These are phyloP conservation scores for Latrodectus elegans DNA, from an alignment of 2,888 invertebrate species.

Conservation along the genomic window DNA sequence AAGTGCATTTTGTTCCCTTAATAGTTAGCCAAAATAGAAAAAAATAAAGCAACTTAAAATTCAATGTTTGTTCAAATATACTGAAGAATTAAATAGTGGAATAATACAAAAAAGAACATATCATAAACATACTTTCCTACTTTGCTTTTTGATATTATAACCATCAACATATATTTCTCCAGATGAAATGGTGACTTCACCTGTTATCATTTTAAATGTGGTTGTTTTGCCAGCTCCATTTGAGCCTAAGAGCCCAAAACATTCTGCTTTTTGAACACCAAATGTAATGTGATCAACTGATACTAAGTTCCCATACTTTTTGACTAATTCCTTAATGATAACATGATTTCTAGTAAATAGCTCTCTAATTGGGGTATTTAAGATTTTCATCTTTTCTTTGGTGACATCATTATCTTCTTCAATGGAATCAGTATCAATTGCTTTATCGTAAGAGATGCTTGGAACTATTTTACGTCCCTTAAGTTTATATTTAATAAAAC, in stretches of 20 bases:
- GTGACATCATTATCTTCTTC: constrained; percentile 74
- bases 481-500: constrained; percentile 43
- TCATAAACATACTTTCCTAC: constrained; percentile 72
- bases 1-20: too few species aligned
- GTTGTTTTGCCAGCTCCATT: constrained; percentile 79
- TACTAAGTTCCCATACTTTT: constrained; percentile 78
- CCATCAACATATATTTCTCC: constrained; percentile 79
- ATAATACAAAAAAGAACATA: not conserved
- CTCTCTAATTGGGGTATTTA: constrained; percentile 69
- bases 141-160: constrained; percentile 74
- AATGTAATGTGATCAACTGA: constrained; percentile 83
- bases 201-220: constrained; percentile 79
- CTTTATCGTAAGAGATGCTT: not conserved
- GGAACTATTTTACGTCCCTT: constrained; percentile 41
- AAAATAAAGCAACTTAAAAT: too few species aligned
- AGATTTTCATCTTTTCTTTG: constrained; percentile 74
- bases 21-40: too few species aligned
- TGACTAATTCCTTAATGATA: constrained; percentile 79
- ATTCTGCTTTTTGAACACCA: constrained; percentile 78
- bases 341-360: constrained; percentile 76
- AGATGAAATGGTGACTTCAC: constrained; percentile 75
- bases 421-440: not conserved
- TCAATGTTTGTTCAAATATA: too few species aligned
- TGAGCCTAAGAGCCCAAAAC: constrained; percentile 77
- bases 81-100: not conserved